phyloP scores from a whole-genome alignment of 2,113 vertebrate genomes.

The Archocentrus centrarchus region DNA sequence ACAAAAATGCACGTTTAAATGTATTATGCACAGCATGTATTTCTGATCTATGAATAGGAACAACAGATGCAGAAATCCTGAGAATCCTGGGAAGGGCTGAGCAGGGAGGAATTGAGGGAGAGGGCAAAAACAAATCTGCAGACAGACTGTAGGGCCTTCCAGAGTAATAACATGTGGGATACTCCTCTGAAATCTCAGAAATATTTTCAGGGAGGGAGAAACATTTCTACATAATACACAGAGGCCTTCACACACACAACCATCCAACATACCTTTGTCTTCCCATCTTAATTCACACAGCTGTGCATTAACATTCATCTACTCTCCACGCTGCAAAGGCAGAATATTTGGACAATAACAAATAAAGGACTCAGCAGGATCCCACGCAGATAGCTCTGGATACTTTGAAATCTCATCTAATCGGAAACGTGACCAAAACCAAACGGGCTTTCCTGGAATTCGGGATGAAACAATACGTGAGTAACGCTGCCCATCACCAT shows the following conservation, averaged over 20 bases:
- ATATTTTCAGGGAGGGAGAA: constrained; percentile 37
- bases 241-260: constrained; percentile 27
- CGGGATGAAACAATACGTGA: constrained; percentile 61
- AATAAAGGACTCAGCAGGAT: neutral
- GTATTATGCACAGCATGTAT: neutral
- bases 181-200: constrained; percentile 27
- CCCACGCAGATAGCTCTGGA: constrained; percentile 18
- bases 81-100: constrained; percentile 55
- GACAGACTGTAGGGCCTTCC: constrained; percentile 7
- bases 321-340: neutral
- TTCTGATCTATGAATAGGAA: constrained; percentile 30
- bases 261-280: constrained; percentile 7
- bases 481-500: constrained; percentile 37
- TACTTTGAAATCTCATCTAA: constrained; percentile 43
- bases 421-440: constrained; percentile 66
- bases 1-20: neutral
- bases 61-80: constrained; percentile 44
- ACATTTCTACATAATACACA: constrained; percentile 45
- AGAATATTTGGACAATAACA: neutral
- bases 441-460: constrained; percentile 64
- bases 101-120: neutral
- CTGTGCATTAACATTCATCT: neutral
- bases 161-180: constrained; percentile 25
- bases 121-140: constrained; percentile 8
- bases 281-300: constrained; percentile 19